Percentiles rank a stretch among this genome's conserved stretches.
These are phyloP conservation scores for Sinocyclocheilus grahami DNA, from an alignment of 2,113 vertebrate species.

Conservation along the genomic window DNA sequence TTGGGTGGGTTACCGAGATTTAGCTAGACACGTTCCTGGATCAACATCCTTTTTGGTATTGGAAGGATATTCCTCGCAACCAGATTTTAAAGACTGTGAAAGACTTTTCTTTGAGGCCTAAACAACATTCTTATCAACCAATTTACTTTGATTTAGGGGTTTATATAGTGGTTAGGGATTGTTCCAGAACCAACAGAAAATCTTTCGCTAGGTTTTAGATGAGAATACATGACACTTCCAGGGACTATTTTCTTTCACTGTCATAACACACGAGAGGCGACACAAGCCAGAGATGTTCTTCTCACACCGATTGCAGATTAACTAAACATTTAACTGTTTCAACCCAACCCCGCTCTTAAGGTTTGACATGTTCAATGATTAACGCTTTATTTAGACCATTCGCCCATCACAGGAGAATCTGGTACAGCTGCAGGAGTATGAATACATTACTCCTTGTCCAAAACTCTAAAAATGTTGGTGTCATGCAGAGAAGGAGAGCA, in stretches of 20 bases:
- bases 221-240: not conserved
- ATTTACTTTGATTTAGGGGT: not conserved
- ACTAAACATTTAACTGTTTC: slow-evolving; percentile 2
- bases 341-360: not conserved
- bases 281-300: not conserved
- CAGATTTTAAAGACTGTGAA: not conserved
- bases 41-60: not conserved
- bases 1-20: not conserved
- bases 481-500: not conserved
- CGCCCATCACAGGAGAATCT: not conserved
- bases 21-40: not conserved
- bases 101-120: not conserved
- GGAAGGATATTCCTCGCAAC: not conserved
- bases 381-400: not conserved
- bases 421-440: not conserved
- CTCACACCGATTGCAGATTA: not conserved
- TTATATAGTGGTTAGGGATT: not conserved
- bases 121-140: not conserved
- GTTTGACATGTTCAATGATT: not conserved
- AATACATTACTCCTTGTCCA: not conserved
- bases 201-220: not conserved
- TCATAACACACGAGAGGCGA: not conserved
- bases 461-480: not conserved
- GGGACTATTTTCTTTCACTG: not conserved
- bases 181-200: not conserved